A percentile compares a stretch with the other conserved stretches of the same genome.
These are phyloP conservation scores for Papilio polytes DNA, from an alignment of 1,140 invertebrate species.

Conservation along the genomic window DNA sequence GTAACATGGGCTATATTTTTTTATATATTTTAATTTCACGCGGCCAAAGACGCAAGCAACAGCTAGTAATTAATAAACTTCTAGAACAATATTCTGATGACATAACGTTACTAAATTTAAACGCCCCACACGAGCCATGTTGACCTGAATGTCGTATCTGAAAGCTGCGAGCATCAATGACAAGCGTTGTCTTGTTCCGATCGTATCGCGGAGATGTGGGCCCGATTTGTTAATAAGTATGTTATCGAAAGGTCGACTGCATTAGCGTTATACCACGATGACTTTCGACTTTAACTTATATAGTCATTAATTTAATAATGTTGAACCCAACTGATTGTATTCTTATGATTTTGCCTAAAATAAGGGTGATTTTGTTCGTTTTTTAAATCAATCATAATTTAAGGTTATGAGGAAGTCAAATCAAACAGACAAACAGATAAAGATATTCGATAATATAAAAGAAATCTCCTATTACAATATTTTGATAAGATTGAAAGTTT, in stretches of 20 bases:
- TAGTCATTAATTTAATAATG: neutral
- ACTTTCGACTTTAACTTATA: slow-evolving; percentile 41
- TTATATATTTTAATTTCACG: too few relatives aligned
- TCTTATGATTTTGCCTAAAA: too few relatives aligned
- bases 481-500: too few relatives aligned
- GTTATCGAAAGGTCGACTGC: slow-evolving; percentile 52
- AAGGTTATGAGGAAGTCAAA: too few relatives aligned
- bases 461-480: too few relatives aligned
- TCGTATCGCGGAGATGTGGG: slow-evolving; percentile 36
- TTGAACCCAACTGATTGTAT: neutral
- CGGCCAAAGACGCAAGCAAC: too few relatives aligned
- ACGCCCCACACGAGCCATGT: slow-evolving; percentile 23
- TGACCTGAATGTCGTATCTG: slow-evolving; percentile 23
- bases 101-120: slow-evolving; percentile 25
- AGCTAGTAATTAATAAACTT: too few relatives aligned
- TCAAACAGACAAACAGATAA: too few relatives aligned
- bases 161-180: slow-evolving; percentile 33
- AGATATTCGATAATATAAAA: too few relatives aligned
- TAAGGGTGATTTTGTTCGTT: too few relatives aligned
- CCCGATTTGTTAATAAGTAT: slow-evolving; percentile 39
- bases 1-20: too few relatives aligned
- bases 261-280: slow-evolving; percentile 41
- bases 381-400: too few relatives aligned
- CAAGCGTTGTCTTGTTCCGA: slow-evolving; percentile 40
- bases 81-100: slow-evolving; percentile 1